These are phyloP conservation scores for Chelon auratus DNA, from an alignment of 2,797 vertebrate species.

Conservation along the genomic window DNA sequence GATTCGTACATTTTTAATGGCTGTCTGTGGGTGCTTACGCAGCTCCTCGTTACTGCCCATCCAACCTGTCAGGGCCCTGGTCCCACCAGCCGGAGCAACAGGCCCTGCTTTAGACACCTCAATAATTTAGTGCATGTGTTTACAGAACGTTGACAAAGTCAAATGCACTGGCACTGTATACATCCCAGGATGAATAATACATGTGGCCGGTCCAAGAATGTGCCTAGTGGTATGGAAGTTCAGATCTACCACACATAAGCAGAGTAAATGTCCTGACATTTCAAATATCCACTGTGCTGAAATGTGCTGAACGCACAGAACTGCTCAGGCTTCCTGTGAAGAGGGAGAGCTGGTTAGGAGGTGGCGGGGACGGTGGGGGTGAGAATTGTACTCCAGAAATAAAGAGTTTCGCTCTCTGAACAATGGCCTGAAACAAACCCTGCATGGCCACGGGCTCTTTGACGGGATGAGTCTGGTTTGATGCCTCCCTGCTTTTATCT, in stretches of 20 bases:
- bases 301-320: slow-evolving; percentile 82
- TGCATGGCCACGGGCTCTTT: slow-evolving; percentile 45
- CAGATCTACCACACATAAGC: slow-evolving; percentile 77
- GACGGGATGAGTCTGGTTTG: slow-evolving; percentile 41
- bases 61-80: slow-evolving; percentile 71
- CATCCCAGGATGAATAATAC: slow-evolving; percentile 80
- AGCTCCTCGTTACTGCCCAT: slow-evolving; percentile 74
- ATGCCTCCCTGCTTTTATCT: slow-evolving; percentile 56
- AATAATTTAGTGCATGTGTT: slow-evolving; percentile 85
- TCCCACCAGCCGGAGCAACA: slow-evolving; percentile 53
- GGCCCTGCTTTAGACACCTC: slow-evolving; percentile 72
- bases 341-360: slow-evolving; percentile 56
- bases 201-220: slow-evolving; percentile 72
- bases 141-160: slow-evolving; percentile 82
- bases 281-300: slow-evolving; percentile 79
- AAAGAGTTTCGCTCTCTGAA: slow-evolving; percentile 52
- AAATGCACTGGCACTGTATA: slow-evolving; percentile 74
- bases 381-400: slow-evolving; percentile 61
- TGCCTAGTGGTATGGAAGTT: slow-evolving; percentile 72
- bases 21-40: slow-evolving; percentile 67
- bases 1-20: slow-evolving; percentile 78
- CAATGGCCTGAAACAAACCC: slow-evolving; percentile 63
- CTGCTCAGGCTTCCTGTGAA: slow-evolving; percentile 59
- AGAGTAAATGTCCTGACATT: slow-evolving; percentile 85
- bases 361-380: slow-evolving; percentile 24